A percentile compares a stretch with the other conserved stretches of the same genome.
Evolutionary conservation across 2,113 vertebrate species (phyloP).

Genomic region (Malurus melanocephalus): DNA sequence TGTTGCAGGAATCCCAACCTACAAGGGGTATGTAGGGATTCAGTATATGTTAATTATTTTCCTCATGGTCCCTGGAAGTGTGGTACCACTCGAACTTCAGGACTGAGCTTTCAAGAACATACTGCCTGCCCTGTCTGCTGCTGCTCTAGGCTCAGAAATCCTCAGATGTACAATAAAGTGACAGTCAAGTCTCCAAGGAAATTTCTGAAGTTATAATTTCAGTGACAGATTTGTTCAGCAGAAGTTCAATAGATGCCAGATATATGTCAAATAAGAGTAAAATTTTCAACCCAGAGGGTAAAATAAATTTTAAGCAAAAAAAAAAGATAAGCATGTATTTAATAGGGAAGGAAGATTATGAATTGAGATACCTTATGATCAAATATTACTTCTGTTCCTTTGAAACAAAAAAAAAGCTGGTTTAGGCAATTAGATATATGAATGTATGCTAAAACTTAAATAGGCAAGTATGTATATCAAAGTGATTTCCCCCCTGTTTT

Average conservation of each 20-base stretch:
- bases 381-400: neutral
- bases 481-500: neutral
- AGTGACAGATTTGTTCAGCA: slow-evolving; percentile 6
- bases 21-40: neutral
- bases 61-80: rapidly evolving
- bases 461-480: neutral
- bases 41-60: neutral
- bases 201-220: slow-evolving; percentile 38
- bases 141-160: neutral
- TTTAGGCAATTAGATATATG: neutral
- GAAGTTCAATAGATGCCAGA: slow-evolving; percentile 26
- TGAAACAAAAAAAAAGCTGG: neutral
- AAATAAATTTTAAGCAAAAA: neutral
- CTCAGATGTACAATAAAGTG: neutral
- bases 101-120: neutral
- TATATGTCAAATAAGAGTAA: neutral
- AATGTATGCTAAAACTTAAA: neutral
- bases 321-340: neutral
- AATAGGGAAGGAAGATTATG: neutral
- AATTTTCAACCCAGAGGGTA: neutral
- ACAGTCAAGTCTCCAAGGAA: slow-evolving; percentile 15
- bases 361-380: neutral
- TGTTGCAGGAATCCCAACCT: neutral
- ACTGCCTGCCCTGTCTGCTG: rapidly evolving
- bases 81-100: neutral